A percentile compares a stretch with the other conserved stretches of the same genome.
Evolutionary conservation across 2,888 invertebrate genomes (phyloP).

Genomic region (Autographa gamma): DNA sequence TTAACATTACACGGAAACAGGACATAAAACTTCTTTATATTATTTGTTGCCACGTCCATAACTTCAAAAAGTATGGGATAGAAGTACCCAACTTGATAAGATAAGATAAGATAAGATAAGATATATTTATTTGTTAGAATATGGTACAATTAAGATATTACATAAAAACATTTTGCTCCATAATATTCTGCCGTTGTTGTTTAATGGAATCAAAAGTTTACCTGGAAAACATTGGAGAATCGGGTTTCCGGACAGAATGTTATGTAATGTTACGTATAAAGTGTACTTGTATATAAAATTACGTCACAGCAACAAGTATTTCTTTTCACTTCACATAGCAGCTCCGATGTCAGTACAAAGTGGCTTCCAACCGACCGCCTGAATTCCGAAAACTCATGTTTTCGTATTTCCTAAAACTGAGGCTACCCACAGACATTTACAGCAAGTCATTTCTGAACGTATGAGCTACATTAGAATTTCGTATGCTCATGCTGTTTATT

Average conservation of each 20-base stretch:
- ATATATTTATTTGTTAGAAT: too few relatives aligned
- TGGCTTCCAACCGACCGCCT: neutral
- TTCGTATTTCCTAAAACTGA: slow-evolving; percentile 38
- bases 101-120: too few relatives aligned
- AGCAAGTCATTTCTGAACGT: slow-evolving; percentile 52
- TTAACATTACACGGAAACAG: neutral
- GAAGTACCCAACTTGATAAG: slow-evolving; percentile 11
- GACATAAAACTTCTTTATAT: neutral
- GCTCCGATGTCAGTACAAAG: slow-evolving; percentile 6
- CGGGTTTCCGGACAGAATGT: neutral
- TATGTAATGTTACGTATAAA: neutral
- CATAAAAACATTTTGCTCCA: too few relatives aligned
- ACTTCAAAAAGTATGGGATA: slow-evolving; percentile 1
- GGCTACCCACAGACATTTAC: slow-evolving; percentile 43
- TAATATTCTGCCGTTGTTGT: too few relatives aligned
- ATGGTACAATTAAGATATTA: too few relatives aligned
- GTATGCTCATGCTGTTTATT: slow-evolving; percentile 63
- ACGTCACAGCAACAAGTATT: slow-evolving; percentile 39
- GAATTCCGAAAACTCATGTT: slow-evolving; percentile 46
- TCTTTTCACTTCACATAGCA: slow-evolving; percentile 16
- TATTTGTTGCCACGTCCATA: neutral
- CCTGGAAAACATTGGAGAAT: slow-evolving; percentile 7
- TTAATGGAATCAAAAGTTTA: slow-evolving; percentile 10
- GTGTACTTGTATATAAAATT: neutral
- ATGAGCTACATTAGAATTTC: slow-evolving; percentile 64